phyloP scores from a whole-genome alignment of 2,888 invertebrate species.

The Ganaspis brasiliensis region DNA sequence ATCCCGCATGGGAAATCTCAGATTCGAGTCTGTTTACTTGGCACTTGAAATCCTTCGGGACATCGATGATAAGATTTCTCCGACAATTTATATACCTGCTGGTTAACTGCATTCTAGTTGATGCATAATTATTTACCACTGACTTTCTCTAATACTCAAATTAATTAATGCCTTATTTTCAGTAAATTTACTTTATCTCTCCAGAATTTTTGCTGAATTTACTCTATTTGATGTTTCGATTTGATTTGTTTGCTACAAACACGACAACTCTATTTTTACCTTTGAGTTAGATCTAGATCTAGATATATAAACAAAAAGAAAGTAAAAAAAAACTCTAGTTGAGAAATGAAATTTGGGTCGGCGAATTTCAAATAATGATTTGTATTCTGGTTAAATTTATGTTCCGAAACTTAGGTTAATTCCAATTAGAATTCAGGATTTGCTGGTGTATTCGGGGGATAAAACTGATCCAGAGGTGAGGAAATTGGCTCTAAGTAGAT shows the following conservation, averaged over 20 bases:
- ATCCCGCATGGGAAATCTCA: constrained; percentile 73
- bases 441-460: constrained; percentile 9
- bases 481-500: constrained; percentile 40
- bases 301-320: no score
- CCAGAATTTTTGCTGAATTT: no score
- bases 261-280: no score
- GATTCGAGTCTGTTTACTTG: constrained; percentile 72
- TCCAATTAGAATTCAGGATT: constrained; percentile 21
- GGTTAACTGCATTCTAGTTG: constrained; percentile 15
- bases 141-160: neutral
- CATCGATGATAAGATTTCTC: constrained; percentile 71
- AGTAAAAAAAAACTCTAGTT: neutral
- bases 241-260: no score
- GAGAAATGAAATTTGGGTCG: neutral
- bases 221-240: no score
- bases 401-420: neutral
- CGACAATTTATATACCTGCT: constrained; percentile 37
- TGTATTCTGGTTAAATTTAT: neutral
- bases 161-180: neutral
- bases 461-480: constrained; percentile 9
- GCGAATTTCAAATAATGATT: neutral
- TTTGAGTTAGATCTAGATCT: no score
- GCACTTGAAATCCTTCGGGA: constrained; percentile 68
- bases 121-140: constrained; percentile 3
- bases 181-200: neutral